Conservation (phyloP, 2,888 invertebrate species). For the Magallana nippona region DNA sequence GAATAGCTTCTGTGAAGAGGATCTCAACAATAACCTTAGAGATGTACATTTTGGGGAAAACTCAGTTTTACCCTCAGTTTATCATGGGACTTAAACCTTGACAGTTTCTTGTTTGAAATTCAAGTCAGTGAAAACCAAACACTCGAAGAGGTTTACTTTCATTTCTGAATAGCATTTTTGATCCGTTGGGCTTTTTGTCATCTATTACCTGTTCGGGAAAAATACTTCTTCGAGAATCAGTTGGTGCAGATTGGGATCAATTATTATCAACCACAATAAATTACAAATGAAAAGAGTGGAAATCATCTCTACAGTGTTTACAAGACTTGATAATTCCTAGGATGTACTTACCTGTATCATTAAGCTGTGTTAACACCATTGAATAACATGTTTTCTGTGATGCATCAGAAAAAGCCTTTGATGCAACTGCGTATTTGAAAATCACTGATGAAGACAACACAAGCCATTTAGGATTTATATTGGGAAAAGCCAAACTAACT, state of each 20-base stretch:
- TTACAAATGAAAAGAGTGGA: too few species aligned
- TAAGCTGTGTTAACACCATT: too few species aligned
- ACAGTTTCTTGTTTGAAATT: constrained; percentile 52
- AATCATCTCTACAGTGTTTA: too few species aligned
- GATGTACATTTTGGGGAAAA: constrained; percentile 47
- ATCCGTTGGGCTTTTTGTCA: too few species aligned
- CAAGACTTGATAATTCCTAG: too few species aligned
- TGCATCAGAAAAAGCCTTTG: constrained; percentile 59
- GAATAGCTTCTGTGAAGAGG: constrained; percentile 47
- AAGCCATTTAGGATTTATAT: constrained; percentile 44
- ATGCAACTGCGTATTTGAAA: constrained; percentile 54
- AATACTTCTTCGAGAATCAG: constrained; percentile 45
- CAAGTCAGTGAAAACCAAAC: constrained; percentile 38
- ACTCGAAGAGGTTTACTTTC: constrained; percentile 58
- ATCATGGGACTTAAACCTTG: constrained; percentile 55
- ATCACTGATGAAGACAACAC: constrained; percentile 10
- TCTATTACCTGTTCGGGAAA: constrained; percentile 52
- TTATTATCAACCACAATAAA: too few species aligned
- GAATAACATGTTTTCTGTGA: too few species aligned
- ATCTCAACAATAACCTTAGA: constrained; percentile 46
- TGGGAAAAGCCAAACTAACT: constrained; percentile 56
- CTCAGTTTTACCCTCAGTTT: constrained; percentile 56
- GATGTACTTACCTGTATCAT: too few species aligned
- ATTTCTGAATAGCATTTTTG: constrained; percentile 48
- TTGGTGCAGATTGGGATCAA: constrained; percentile 54